These are phyloP conservation scores for Ophthalmotilapia sp. DNA, from an alignment of 2,113 vertebrate species.

Conservation along the genomic window DNA sequence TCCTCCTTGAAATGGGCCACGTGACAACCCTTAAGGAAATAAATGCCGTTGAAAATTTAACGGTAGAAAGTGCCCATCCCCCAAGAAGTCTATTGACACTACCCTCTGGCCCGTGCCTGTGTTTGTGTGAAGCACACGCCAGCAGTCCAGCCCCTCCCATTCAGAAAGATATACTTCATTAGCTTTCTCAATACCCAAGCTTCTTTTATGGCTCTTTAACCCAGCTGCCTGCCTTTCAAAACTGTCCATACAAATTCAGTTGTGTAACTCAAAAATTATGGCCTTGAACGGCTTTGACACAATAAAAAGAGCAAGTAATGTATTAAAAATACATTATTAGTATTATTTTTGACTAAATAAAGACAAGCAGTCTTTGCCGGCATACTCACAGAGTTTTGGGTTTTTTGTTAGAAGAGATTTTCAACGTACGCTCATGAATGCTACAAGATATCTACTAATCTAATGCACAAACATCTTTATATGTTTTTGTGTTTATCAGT, in stretches of 20 bases:
- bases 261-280: background rate
- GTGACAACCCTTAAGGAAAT: background rate
- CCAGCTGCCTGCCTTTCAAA: conserved; percentile 26
- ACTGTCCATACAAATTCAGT: background rate
- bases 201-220: conserved; percentile 43
- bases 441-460: background rate
- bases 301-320: background rate
- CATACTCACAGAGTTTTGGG: background rate
- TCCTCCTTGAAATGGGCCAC: background rate
- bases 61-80: conserved; percentile 36
- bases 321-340: background rate
- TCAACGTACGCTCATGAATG: background rate
- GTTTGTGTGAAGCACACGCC: conserved; percentile 49
- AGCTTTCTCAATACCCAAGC: conserved; percentile 72
- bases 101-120: conserved; percentile 9
- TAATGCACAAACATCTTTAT: background rate
- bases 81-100: conserved; percentile 30
- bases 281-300: background rate
- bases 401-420: background rate
- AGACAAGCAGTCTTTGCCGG: conserved; percentile 62
- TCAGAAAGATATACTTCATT: conserved; percentile 77
- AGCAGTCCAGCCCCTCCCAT: conserved; percentile 57
- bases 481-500: background rate
- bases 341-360: conserved; percentile 44
- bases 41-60: conserved; percentile 26